phyloP scores from a whole-genome alignment of 2,113 vertebrate species.

The Chrysochloris asiatica region DNA sequence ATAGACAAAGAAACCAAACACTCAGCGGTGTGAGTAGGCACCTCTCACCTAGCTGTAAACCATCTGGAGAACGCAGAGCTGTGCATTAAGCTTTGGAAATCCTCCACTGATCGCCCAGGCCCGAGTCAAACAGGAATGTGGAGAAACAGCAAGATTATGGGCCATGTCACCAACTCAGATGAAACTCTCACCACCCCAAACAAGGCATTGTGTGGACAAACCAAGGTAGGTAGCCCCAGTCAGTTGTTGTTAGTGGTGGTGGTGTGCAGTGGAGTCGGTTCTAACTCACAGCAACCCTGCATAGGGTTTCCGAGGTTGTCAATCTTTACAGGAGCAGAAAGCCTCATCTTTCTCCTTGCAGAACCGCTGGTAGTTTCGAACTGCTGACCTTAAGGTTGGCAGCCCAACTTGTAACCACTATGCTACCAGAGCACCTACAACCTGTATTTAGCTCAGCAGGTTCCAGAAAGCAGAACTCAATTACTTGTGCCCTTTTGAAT shows the following conservation, averaged over 20 bases:
- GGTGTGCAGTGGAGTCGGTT: too few species aligned
- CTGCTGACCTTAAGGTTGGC: too few species aligned
- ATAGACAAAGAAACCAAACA: conserved; percentile 66
- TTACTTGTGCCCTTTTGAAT: conserved; percentile 41
- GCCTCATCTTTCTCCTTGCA: too few species aligned
- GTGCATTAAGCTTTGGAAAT: conserved; percentile 66
- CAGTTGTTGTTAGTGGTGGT: too few species aligned
- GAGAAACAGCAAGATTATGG: background rate
- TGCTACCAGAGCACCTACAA: too few species aligned
- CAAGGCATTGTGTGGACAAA: background rate
- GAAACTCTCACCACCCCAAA: background rate
- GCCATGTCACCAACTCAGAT: background rate
- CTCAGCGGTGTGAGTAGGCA: conserved; percentile 54
- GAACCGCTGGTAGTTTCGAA: too few species aligned
- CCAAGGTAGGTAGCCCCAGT: background rate
- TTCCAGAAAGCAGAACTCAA: conserved; percentile 49
- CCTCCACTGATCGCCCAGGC: conserved; percentile 1
- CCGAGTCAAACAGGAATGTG: background rate
- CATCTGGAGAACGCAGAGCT: conserved; percentile 62
- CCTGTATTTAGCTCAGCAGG: conserved; percentile 39
- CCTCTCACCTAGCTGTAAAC: conserved; percentile 57
- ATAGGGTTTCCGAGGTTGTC: too few species aligned
- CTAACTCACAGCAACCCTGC: too few species aligned
- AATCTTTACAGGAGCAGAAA: too few species aligned
- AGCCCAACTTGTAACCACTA: too few species aligned